Base-by-base conservation (phyloP, 2,888 invertebrate species). In the Platycheirus albimanus region DNA sequence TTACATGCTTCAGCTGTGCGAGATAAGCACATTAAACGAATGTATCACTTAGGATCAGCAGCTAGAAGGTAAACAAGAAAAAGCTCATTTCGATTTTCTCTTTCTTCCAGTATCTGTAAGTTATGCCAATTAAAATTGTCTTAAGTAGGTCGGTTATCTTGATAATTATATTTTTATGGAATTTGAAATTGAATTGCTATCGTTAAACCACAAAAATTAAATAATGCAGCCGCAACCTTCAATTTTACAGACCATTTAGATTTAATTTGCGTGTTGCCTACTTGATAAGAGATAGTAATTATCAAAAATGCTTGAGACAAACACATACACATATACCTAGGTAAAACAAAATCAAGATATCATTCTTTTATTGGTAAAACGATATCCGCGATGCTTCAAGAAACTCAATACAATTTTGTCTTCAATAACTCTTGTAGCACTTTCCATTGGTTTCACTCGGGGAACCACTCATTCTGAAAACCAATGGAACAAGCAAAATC, bases 11-110 rank as follows among this genome's bases (percentile, higher is more conserved):
- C 87, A 47, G 85, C 84, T 69, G 86, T 90, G 66, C 86, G 89
- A 5, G 86, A 89, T 63, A 90, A 90, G 70, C 88, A 90, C 72
- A 89, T 90, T 33, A 91, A 89, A 71, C 88, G 91, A 51, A 88
- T 90, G 49, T 89, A 90, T 70, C 86, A 87, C 28, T 81, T 90
- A 43, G 90, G 88, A 56, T 85, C 88, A 2, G 85, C 87, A 67
- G 88, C 91, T 15, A 89, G 90, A 86, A 88, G 91, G 90, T 91
- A 85, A 84, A 84, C 58, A 54, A 51, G 6, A n/a, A 19, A 33
- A 52, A 52, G 36, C 2, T 63, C 28, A 30, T 36, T 54, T 69
- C 6, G 33, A 30, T 45, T n/a, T n/a, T n/a, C n/a, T n/a, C 24
- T n/a, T 19, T 51, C 28, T 0, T 4, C 15, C 15, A 51, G 5